phyloP scores from a whole-genome alignment of 2,797 vertebrate genomes.

The Pipistrellus kuhlii region DNA sequence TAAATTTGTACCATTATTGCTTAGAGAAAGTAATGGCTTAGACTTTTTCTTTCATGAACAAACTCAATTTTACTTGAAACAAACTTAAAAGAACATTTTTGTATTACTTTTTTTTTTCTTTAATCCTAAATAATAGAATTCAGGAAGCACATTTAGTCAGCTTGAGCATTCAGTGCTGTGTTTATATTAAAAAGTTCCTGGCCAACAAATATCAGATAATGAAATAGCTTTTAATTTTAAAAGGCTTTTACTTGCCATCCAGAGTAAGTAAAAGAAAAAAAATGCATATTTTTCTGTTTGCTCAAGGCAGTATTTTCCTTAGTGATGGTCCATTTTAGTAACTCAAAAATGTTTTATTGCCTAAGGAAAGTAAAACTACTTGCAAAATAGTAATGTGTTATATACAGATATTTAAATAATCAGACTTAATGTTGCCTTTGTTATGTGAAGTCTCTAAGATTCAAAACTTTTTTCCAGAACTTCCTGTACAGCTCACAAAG shows the following conservation, averaged over 20 bases:
- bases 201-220: constrained; percentile 76
- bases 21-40: neutral
- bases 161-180: constrained; percentile 62
- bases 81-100: constrained; percentile 56
- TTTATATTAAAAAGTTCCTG: constrained; percentile 75
- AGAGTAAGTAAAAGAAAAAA: constrained; percentile 49
- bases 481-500: constrained; percentile 58
- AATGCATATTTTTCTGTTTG: neutral
- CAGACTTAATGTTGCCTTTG: constrained; percentile 56
- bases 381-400: constrained; percentile 33
- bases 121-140: constrained; percentile 51
- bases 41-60: constrained; percentile 25
- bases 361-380: constrained; percentile 56
- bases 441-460: constrained; percentile 36
- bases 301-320: constrained; percentile 51
- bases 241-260: constrained; percentile 43
- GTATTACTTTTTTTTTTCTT: neutral
- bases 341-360: constrained; percentile 42
- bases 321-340: constrained; percentile 47
- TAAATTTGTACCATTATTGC: constrained; percentile 36
- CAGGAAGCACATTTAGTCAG: constrained; percentile 61
- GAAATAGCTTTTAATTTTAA: constrained; percentile 67
- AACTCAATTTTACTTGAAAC: constrained; percentile 40
- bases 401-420: constrained; percentile 21
- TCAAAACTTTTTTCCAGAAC: constrained; percentile 48